A percentile compares a stretch with the other conserved stretches of the same genome.
Conservation (phyloP, 2,888 invertebrate species). For the Meloe dianella region DNA sequence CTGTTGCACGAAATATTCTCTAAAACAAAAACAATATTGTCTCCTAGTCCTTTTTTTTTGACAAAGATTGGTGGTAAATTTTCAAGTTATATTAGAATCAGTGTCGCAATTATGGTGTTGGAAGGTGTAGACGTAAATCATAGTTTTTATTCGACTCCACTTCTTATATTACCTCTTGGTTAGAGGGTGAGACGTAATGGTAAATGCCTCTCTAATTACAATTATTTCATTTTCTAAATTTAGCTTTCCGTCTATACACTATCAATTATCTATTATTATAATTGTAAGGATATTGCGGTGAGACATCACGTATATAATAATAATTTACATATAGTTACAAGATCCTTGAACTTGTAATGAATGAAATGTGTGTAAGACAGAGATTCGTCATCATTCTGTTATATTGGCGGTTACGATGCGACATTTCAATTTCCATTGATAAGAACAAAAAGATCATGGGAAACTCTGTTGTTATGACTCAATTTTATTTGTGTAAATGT, state of each 20-base stretch:
- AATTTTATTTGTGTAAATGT: background rate
- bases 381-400: background rate
- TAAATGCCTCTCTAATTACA: no score
- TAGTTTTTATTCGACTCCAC: no score
- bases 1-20: constrained; percentile 25
- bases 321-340: background rate
- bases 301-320: constrained; percentile 31
- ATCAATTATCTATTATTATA: background rate
- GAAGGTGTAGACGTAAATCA: no score
- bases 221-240: no score
- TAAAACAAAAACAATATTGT: background rate
- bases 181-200: no score
- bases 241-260: constrained; percentile 8
- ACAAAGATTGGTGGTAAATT: no score
- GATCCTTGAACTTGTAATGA: constrained; percentile 28
- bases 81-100: no score
- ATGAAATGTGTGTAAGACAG: background rate
- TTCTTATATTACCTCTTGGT: no score
- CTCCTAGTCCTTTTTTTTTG: background rate
- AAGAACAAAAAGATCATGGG: background rate
- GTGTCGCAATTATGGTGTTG: no score
- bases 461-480: background rate
- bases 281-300: constrained; percentile 25
- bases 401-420: background rate
- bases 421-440: constrained; percentile 1